Conservation (phyloP, 2,797 vertebrate species). For the Hoplostethus atlanticus region DNA sequence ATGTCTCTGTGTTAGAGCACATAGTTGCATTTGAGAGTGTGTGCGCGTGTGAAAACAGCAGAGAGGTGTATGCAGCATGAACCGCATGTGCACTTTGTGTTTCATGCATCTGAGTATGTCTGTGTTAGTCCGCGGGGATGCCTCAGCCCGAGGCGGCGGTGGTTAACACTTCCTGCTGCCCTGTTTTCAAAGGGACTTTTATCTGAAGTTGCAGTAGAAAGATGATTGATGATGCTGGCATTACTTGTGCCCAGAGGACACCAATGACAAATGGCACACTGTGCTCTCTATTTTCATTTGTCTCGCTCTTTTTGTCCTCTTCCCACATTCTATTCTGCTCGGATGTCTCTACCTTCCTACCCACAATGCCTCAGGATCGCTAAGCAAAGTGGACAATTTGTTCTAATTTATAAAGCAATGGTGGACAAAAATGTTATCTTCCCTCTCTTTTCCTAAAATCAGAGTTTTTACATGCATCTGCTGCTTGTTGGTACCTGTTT, state of each 20-base stretch:
- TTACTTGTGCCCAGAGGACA: slow-evolving; percentile 43
- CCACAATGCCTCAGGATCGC: slow-evolving; percentile 6
- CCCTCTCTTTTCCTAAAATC: background rate
- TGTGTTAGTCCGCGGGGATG: slow-evolving; percentile 22
- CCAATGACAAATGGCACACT: slow-evolving; percentile 32
- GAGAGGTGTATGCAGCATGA: slow-evolving; percentile 1
- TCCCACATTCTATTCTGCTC: slow-evolving; percentile 2
- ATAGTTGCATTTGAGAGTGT: slow-evolving; percentile 1
- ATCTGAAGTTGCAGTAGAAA: slow-evolving; percentile 39
- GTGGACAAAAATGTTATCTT: slow-evolving; percentile 12
- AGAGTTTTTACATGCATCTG: background rate
- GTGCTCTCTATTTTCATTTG: slow-evolving; percentile 57
- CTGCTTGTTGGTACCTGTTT: slow-evolving; percentile 88
- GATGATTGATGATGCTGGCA: slow-evolving; percentile 57
- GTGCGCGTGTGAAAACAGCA: background rate
- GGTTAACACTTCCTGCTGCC: slow-evolving; percentile 37
- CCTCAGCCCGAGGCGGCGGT: slow-evolving; percentile 21
- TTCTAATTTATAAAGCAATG: slow-evolving; percentile 5
- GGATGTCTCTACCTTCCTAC: slow-evolving; percentile 9
- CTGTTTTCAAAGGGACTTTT: slow-evolving; percentile 58
- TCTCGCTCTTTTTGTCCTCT: slow-evolving; percentile 7
- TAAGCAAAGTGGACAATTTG: background rate
- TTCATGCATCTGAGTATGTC: slow-evolving; percentile 30
- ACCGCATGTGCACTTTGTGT: slow-evolving; percentile 36
- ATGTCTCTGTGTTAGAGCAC: background rate